A percentile compares a stretch with the other conserved stretches of the same genome.
Conservation (phyloP, 2,113 vertebrate species). For the Heloderma charlesbogerti region DNA sequence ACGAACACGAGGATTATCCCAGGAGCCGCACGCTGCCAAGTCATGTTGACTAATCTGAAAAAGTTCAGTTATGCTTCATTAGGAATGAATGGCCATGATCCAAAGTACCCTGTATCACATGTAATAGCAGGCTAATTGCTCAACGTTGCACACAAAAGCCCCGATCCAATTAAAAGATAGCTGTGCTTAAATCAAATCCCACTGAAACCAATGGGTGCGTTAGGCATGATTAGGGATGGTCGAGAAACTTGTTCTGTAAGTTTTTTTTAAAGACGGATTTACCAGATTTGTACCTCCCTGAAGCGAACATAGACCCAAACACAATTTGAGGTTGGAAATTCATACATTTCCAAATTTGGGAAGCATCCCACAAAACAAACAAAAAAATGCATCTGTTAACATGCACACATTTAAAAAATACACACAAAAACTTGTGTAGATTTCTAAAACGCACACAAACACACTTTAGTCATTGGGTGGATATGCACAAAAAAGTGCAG, state of each 20-base stretch:
- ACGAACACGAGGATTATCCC: slow-evolving; percentile 12
- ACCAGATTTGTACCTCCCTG: neutral
- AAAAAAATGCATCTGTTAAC: no score
- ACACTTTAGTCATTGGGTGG: no score
- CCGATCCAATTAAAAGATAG: neutral
- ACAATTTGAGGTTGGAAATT: no score
- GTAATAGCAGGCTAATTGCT: neutral
- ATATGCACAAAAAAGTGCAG: no score
- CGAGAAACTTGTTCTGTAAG: neutral
- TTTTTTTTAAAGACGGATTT: no score
- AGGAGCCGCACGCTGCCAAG: neutral
- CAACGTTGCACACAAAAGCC: neutral
- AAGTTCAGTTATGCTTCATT: neutral
- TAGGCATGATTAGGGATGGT: neutral
- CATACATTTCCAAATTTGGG: no score
- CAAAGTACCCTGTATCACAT: neutral
- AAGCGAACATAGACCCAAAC: no score
- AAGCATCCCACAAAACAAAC: no score
- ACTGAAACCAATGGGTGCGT: neutral
- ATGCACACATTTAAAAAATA: no score
- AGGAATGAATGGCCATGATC: neutral
- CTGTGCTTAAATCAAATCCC: neutral
- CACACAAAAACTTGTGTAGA: no score
- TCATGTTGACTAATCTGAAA: slow-evolving; percentile 29
- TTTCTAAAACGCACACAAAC: no score